Evolutionary conservation across 2,113 vertebrate species (phyloP), one percentile per base, ranked within the genome.

Genomic region (Girardinichthys multiradiatus): DNA sequence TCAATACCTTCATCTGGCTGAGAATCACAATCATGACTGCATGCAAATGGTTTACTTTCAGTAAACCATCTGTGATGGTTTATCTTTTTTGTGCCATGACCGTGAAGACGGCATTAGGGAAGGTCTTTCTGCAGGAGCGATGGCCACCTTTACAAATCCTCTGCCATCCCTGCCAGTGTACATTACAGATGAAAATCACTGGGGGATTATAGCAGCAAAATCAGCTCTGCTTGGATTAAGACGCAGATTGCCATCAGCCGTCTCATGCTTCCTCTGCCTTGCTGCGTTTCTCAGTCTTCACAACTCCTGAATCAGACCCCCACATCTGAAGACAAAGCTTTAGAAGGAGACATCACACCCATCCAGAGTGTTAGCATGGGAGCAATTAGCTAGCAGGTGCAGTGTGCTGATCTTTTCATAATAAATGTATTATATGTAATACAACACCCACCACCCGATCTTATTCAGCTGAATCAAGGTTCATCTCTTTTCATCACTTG

Each of bases 341-440:
- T 83, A 76, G 83, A 82, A 87, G 83, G 84, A 83, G 81, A 72
- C 84, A 91, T 90, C 87, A 71, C 87, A 88, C 80, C 86, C 82
- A 84, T 81, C 68, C 74, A 26, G 82, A 75, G 77, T 76, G 79
- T 81, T 85, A 76, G 82, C 76, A 72, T 73, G 86, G 87, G 85
- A 91, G 84, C 84, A 87, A 90, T 92, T 92, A 92, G 82, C 64
- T 82, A 57, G 75, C 80, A 91, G 83, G 84, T 90, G 86, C 69
- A 80, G 77, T 77, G 76, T 84, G 86, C 72, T 83, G 72, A 68
- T 89, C 81, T 77, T 87, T 90, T 90, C 77, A 79, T 79, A 79
- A 88, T 86, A 77, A 88, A 69, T 57, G 80, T 81, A 90, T 86
- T 88, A 86, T 89, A 83, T 81, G 77, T 58, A 51, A 1, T 4